A percentile compares a stretch with the other conserved stretches of the same genome.
phyloP scores from a whole-genome alignment of 2,113 vertebrate species.

The Campylorhamphus procurvoides region DNA sequence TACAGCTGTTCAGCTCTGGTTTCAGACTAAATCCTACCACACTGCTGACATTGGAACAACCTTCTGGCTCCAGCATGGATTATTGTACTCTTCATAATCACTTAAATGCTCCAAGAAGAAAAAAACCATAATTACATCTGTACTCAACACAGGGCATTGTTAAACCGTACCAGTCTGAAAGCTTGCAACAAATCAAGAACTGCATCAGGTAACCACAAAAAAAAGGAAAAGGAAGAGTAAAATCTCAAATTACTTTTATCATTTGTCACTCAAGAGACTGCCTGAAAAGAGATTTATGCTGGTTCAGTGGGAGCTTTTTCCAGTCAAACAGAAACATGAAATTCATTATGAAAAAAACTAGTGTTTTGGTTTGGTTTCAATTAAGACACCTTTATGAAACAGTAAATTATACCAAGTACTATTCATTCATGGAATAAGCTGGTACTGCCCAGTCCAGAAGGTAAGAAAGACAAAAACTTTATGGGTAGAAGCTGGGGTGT shows the following conservation, averaged over 20 bases:
- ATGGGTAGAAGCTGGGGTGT: neutral
- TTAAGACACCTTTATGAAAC: neutral
- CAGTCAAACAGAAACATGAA: neutral
- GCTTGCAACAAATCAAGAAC: neutral
- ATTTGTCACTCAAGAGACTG: neutral
- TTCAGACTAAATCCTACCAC: neutral
- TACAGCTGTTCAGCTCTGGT: neutral
- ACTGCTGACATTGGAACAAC: neutral
- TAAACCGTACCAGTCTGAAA: neutral
- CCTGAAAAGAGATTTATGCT: neutral
- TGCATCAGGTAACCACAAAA: neutral
- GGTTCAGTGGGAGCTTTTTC: neutral
- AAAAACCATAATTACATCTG: neutral
- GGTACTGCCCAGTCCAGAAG: neutral
- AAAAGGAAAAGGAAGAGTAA: neutral
- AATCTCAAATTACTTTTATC: neutral
- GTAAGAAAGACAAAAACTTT: neutral
- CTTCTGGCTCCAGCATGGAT: neutral
- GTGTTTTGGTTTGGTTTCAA: neutral
- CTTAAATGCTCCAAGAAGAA: conserved; percentile 3
- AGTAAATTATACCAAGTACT: neutral
- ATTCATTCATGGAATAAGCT: neutral
- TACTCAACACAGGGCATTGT: neutral
- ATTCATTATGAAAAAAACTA: neutral
- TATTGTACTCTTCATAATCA: neutral